These are phyloP conservation scores for Drosophila watanabei DNA, from an alignment of 1,140 invertebrate genomes.

Conservation along the genomic window DNA sequence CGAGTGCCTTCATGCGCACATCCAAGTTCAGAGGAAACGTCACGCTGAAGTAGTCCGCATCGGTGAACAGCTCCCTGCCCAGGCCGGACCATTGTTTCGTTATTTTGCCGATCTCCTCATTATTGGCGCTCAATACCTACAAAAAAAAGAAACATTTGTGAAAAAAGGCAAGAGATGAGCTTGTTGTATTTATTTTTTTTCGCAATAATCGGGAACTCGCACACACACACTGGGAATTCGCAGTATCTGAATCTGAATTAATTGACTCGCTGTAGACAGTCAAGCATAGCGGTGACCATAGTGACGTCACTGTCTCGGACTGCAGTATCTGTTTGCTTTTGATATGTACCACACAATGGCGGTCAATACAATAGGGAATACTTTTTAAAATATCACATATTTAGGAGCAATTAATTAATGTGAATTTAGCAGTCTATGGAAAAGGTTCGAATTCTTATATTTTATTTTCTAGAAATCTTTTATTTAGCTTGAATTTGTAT, in stretches of 20 bases:
- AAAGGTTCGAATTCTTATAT: too few relatives aligned
- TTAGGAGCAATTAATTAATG: not conserved
- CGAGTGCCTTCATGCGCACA: constrained; percentile 73
- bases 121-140: constrained; percentile 69
- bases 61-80: constrained; percentile 66
- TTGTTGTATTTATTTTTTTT: constrained; percentile 20
- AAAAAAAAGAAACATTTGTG: constrained; percentile 5
- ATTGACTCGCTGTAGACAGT: constrained; percentile 56
- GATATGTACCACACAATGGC: constrained; percentile 23
- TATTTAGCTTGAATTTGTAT: too few relatives aligned
- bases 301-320: constrained; percentile 54
- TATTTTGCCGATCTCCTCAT: constrained; percentile 71
- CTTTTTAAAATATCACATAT: not conserved
- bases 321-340: constrained; percentile 22
- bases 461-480: too few relatives aligned
- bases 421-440: too few relatives aligned
- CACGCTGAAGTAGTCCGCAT: constrained; percentile 70
- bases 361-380: not conserved
- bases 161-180: constrained; percentile 9
- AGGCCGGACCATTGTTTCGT: constrained; percentile 71
- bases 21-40: constrained; percentile 68
- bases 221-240: constrained; percentile 5
- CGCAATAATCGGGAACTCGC: constrained; percentile 29
- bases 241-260: constrained; percentile 41
- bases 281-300: constrained; percentile 46